phyloP scores from a whole-genome alignment of 37 sponge, comb jelly and placozoan species.

The Spongia lamella region DNA sequence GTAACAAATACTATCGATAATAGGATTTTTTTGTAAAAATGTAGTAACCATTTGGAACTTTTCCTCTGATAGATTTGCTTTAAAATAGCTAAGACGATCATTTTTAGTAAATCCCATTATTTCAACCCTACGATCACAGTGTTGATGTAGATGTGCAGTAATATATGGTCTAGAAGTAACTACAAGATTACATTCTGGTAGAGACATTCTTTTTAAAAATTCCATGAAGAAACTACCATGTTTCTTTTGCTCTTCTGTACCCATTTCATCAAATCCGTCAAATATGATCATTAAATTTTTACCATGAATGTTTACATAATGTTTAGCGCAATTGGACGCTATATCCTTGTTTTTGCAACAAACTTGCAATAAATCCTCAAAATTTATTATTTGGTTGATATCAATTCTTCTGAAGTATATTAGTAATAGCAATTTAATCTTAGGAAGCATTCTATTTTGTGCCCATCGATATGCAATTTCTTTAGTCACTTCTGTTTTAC shows the following conservation, averaged over 20 bases:
- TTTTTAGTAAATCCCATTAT: constrained; percentile 13
- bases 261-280: constrained; percentile 25
- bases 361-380: too few species aligned
- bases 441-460: too few species aligned
- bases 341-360: too few species aligned
- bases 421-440: too few species aligned
- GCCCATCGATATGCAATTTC: too few species aligned
- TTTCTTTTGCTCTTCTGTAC: neutral
- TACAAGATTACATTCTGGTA: neutral
- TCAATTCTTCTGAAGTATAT: too few species aligned
- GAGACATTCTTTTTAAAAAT: neutral
- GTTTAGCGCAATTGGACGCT: too few species aligned
- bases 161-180: constrained; percentile 12
- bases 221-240: neutral
- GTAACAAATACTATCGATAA: constrained; percentile 1
- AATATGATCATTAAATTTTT: constrained; percentile 5
- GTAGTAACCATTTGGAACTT: neutral
- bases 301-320: neutral
- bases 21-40: neutral
- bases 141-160: neutral
- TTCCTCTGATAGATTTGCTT: neutral
- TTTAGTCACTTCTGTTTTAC: too few species aligned
- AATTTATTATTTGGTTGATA: too few species aligned
- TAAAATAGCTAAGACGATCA: neutral
- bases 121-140: neutral